Evolutionary conservation across 37 sponge, comb jelly and placozoan genomes (phyloP).

Genomic region (Crambe crambe): DNA sequence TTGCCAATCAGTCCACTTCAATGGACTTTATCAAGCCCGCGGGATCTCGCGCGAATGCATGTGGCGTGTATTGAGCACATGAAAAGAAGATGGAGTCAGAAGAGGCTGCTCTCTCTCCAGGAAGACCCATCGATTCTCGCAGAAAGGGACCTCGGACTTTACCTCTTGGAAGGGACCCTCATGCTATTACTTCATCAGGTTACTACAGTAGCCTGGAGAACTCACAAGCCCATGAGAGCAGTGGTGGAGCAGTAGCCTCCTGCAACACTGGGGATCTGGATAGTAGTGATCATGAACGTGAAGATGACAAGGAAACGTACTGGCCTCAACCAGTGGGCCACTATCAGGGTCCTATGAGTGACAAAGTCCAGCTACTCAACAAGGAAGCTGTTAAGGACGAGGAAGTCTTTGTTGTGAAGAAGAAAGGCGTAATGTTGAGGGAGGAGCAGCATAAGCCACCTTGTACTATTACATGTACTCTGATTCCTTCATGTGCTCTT

Average conservation of each 20-base stretch:
- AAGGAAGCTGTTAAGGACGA: neutral
- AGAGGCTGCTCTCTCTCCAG: neutral
- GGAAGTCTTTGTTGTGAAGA: neutral
- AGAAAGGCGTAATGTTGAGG: neutral
- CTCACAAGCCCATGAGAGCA: too few species aligned
- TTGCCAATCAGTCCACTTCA: too few species aligned
- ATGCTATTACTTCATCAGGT: neutral
- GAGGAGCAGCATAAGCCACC: neutral
- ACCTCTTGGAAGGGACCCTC: neutral
- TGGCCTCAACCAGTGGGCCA: neutral
- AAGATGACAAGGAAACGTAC: neutral
- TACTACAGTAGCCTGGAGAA: neutral
- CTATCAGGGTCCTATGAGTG: neutral
- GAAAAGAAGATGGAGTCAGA: neutral
- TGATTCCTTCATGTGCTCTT: neutral
- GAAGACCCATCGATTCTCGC: neutral
- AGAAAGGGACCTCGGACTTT: neutral
- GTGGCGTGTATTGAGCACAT: too few species aligned
- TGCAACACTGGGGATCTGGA: too few species aligned
- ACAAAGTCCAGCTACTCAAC: too few species aligned
- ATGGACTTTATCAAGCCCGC: too few species aligned
- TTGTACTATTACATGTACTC: neutral
- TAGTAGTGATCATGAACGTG: neutral
- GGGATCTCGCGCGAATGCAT: too few species aligned
- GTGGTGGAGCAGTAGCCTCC: too few species aligned